phyloP scores from a whole-genome alignment of 1,140 invertebrate species.

The Acromyrmex charruanus region DNA sequence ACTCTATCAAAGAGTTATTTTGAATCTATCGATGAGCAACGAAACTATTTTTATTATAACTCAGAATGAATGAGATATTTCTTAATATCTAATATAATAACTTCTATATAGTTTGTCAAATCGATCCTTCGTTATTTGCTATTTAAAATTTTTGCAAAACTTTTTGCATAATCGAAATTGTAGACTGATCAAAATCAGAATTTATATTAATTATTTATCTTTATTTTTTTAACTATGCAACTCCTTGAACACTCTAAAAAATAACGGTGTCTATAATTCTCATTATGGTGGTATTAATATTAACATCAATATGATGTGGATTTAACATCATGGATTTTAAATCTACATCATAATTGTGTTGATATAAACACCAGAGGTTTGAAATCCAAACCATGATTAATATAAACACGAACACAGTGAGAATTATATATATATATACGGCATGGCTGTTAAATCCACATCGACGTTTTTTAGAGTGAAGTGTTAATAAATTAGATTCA shows the following conservation, averaged over 20 bases:
- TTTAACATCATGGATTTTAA: too few relatives aligned
- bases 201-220: not conserved
- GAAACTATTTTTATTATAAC: slow-evolving; percentile 5
- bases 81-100: not conserved
- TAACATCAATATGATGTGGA: too few relatives aligned
- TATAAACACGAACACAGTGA: too few relatives aligned
- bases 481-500: not conserved
- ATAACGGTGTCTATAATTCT: too few relatives aligned
- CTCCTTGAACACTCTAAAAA: too few relatives aligned
- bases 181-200: not conserved
- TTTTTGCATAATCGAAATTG: not conserved
- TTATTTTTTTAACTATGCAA: not conserved
- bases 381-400: too few relatives aligned
- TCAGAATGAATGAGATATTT: not conserved
- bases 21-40: not conserved
- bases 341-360: too few relatives aligned
- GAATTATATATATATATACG: too few relatives aligned
- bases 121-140: not conserved
- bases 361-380: too few relatives aligned
- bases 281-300: too few relatives aligned
- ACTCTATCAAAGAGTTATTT: slow-evolving; percentile 34
- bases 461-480: too few relatives aligned
- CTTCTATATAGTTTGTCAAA: slow-evolving; percentile 3
- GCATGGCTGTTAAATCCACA: too few relatives aligned
- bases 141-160: not conserved